Base-by-base conservation (phyloP, 1,140 invertebrate species). In the Drosophila erecta region DNA sequence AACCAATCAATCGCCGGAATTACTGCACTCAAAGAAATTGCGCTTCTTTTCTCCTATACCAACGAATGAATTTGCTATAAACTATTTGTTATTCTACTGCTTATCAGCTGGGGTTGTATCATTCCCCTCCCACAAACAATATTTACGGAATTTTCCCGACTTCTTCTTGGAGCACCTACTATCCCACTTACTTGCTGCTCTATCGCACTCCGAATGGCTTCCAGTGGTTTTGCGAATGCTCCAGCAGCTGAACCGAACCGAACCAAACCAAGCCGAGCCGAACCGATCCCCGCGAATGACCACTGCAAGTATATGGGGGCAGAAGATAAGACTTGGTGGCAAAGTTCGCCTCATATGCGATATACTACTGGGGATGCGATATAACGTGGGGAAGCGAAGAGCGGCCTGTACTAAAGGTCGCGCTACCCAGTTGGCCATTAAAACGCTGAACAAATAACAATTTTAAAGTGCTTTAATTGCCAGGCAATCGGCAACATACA, bases 401-500 rank as follows among this genome's bases (percentile, higher is more conserved):
- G 30, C 24, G 27, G 24, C 40, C 33, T 71, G 70, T 73, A 53
- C 69, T 61, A 73, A 73, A 72, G 70, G 69, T 73, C 56, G 67
- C 35, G 11, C 33, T 49, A 7, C 11, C 35, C 27, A 33, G 54
- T 24, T 17, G 17, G 41, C 55, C 50, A 71, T 61, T 61, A 53
- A 72, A 51, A 46, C 22, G 71, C 69, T 73, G 37, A 37, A 62
- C 60, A 44, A 75, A 75, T 74, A 58, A 47, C 53, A 66, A 58
- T 75, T 75, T 75, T 75, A 70, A 64, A 70, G 37, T 53, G 41
- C 5, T 46, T 70, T 70, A 70, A 70, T 70, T 70, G 43, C 47
- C 65, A 35, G 43, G 64, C 67, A 70, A 70, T 70, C 50, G 5
- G 14, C 10, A 57, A 17, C 51, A 57, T 56, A 30, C n/a, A 44